Conservation (phyloP, 2,797 vertebrate species). For the Sebastes vulpes region DNA sequence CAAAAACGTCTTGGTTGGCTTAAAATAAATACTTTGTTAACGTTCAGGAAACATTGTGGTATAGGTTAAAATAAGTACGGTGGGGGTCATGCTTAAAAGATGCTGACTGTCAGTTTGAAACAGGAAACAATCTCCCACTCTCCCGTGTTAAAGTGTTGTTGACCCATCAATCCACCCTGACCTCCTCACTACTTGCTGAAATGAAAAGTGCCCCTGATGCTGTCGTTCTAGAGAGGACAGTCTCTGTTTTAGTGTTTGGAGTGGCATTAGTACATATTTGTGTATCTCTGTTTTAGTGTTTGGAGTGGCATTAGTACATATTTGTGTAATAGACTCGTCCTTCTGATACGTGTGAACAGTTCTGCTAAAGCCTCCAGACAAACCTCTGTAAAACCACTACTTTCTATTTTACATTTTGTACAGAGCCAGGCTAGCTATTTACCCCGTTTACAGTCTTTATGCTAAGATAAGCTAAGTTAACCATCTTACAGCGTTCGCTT, state of each 20-base stretch:
- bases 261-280: neutral
- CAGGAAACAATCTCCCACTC: neutral
- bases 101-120: neutral
- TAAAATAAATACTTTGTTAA: neutral
- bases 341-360: neutral
- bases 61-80: neutral
- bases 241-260: neutral
- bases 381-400: too few relatives aligned
- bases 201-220: neutral
- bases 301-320: neutral
- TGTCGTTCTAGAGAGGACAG: neutral
- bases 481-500: neutral
- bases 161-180: neutral
- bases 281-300: neutral
- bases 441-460: neutral
- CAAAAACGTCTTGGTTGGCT: too few relatives aligned
- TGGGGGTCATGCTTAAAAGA: too few relatives aligned
- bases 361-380: neutral
- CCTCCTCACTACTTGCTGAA: neutral
- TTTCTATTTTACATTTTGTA: too few relatives aligned
- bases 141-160: neutral
- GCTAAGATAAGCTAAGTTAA: neutral
- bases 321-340: neutral
- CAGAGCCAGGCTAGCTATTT: neutral
- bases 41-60: neutral